Evolutionary conservation across 2,797 vertebrate species (phyloP).

Genomic region (Natrix natrix): DNA sequence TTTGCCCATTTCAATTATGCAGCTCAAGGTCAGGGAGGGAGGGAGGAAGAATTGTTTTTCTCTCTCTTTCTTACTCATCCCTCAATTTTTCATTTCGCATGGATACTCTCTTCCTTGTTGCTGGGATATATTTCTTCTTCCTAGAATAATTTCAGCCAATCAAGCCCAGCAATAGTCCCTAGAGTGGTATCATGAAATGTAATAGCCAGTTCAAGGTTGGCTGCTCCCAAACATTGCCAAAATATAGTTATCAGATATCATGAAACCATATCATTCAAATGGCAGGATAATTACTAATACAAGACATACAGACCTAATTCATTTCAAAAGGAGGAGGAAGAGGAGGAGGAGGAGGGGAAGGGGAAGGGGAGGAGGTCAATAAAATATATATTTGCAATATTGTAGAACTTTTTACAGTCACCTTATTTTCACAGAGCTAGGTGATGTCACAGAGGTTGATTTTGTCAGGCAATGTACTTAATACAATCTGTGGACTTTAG

Average conservation of each 20-base stretch:
- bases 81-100: not conserved
- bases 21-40: not conserved
- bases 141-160: not conserved
- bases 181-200: not conserved
- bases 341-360: not conserved
- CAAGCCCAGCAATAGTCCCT: too few species aligned
- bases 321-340: not conserved
- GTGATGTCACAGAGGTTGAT: not conserved
- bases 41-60: not conserved
- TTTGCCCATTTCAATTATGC: not conserved
- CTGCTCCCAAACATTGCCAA: not conserved
- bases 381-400: not conserved
- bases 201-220: not conserved
- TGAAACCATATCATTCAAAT: not conserved
- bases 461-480: not conserved
- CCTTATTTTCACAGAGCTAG: not conserved
- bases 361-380: too few species aligned
- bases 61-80: not conserved
- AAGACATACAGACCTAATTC: not conserved
- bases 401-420: not conserved
- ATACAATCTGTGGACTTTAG: not conserved
- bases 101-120: not conserved
- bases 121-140: not conserved
- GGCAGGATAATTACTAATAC: not conserved
- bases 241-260: not conserved